phyloP scores from a whole-genome alignment of 2,888 invertebrate species.

The Gastracanthus pulcherrimus region DNA sequence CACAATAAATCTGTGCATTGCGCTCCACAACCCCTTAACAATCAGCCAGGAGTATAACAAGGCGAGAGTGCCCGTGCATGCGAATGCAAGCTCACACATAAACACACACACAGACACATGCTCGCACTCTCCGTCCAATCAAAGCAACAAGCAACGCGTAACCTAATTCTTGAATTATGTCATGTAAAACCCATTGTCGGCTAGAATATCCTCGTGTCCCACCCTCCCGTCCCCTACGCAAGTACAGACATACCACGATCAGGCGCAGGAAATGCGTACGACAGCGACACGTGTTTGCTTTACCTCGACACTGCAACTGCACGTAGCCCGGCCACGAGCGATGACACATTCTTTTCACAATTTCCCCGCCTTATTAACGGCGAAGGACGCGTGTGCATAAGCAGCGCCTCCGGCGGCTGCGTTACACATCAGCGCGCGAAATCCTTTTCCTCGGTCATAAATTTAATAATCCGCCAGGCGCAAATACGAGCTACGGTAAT shows the following conservation, averaged over 20 bases:
- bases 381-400: background rate
- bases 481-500: slow-evolving; percentile 63
- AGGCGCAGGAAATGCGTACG: background rate
- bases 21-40: slow-evolving; percentile 30
- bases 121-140: background rate
- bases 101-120: background rate
- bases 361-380: slow-evolving; percentile 15
- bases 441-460: slow-evolving; percentile 62
- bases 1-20: background rate
- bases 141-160: slow-evolving; percentile 25
- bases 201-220: background rate
- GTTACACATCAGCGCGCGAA: background rate
- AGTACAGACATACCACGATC: background rate
- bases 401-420: no score
- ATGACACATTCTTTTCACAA: slow-evolving; percentile 28
- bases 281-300: background rate
- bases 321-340: background rate
- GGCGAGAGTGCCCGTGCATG: background rate
- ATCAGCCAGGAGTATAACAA: background rate
- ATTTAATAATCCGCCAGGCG: slow-evolving; percentile 67
- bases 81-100: background rate
- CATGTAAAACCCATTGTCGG: slow-evolving; percentile 27
- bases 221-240: background rate
- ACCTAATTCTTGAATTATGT: slow-evolving; percentile 49
- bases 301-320: no score